Conservation (phyloP, 2,113 vertebrate genomes). For the Ranitomeya imitator region DNA sequence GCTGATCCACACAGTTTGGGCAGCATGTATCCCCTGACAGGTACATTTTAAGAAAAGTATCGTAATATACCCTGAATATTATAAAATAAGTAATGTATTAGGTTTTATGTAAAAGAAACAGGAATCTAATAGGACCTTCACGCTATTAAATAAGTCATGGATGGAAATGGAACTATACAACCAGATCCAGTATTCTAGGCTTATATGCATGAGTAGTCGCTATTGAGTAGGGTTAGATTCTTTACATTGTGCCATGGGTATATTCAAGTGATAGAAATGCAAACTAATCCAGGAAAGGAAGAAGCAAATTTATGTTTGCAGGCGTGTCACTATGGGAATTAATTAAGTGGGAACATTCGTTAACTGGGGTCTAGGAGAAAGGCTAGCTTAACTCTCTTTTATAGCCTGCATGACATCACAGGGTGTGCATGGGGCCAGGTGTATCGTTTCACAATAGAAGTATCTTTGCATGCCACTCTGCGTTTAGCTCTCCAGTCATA, state of each 20-base stretch:
- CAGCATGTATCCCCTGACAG: too few relatives aligned
- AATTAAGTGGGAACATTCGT: background rate
- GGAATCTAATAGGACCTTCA: too few relatives aligned
- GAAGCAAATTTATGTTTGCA: background rate
- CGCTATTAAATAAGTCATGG: too few relatives aligned
- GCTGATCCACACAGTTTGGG: too few relatives aligned
- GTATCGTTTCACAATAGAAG: background rate
- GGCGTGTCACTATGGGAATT: background rate
- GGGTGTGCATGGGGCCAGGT: background rate
- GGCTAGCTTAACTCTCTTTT: background rate
- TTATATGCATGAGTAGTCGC: background rate
- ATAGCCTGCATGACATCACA: background rate
- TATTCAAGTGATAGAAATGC: background rate
- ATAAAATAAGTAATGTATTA: too few relatives aligned
- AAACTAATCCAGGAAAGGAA: background rate
- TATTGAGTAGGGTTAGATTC: background rate
- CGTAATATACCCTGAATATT: too few relatives aligned
- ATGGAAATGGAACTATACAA: too few relatives aligned
- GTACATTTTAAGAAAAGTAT: too few relatives aligned
- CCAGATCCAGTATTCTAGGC: background rate
- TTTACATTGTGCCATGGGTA: background rate
- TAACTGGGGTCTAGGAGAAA: background rate
- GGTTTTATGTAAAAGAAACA: too few relatives aligned
- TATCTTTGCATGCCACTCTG: background rate
- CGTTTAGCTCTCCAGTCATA: slow-evolving; percentile 5